Evolutionary conservation across 2,888 invertebrate genomes (phyloP).

Genomic region (Pyralis farinalis): DNA sequence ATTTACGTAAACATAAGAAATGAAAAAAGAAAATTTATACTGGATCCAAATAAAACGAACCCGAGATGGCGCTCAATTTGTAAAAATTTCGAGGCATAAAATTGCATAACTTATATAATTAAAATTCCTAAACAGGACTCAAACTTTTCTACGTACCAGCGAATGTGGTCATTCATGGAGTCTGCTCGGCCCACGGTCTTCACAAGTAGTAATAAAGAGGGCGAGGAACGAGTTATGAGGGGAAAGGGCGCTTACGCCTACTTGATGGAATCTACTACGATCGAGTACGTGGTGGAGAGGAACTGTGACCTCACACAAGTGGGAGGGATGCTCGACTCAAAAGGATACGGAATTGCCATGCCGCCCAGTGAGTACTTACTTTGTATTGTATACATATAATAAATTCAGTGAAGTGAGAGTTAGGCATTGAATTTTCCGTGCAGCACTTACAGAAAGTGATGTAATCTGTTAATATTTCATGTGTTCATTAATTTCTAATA

Average conservation of each 20-base stretch:
- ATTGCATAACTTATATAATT: neutral
- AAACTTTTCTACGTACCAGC: conserved; percentile 94
- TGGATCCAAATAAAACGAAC: too few species aligned
- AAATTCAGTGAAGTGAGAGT: too few species aligned
- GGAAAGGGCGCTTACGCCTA: conserved; percentile 95
- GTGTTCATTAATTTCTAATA: too few species aligned
- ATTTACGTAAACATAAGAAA: too few species aligned
- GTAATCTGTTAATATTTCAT: too few species aligned
- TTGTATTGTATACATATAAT: too few species aligned
- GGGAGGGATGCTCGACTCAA: conserved; percentile 95
- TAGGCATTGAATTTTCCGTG: too few species aligned
- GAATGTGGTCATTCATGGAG: conserved; percentile 98
- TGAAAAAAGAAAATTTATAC: too few species aligned
- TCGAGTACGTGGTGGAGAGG: conserved; percentile 95
- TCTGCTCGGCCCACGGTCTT: conserved; percentile 94
- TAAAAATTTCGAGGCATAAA: too few species aligned
- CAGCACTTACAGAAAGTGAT: too few species aligned
- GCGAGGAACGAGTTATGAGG: conserved; percentile 93
- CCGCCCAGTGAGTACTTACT: conserved; percentile 87
- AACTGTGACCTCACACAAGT: conserved; percentile 95
- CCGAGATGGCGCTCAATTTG: too few species aligned
- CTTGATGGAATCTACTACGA: conserved; percentile 98
- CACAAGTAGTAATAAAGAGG: conserved; percentile 91
- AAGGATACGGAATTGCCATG: conserved; percentile 97
- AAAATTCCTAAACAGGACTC: conserved; percentile 84